Conservation (phyloP, 1,140 invertebrate species). For the Nylanderia fulva region DNA sequence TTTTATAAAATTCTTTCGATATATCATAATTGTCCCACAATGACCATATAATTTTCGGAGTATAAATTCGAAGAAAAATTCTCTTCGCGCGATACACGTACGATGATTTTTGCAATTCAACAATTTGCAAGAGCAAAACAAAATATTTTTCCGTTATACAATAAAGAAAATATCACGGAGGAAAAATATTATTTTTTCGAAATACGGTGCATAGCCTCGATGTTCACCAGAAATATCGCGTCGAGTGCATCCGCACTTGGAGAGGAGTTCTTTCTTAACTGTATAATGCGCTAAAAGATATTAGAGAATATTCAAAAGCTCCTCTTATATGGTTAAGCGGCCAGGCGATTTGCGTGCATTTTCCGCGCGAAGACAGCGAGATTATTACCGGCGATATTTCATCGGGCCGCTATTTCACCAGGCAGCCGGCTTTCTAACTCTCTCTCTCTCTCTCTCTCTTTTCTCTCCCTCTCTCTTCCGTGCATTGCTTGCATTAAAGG, state of each 20-base stretch:
- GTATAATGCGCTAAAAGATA: conserved; percentile 7
- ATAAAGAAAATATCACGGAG: not conserved
- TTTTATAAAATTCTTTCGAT: no score
- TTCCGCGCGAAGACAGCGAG: conserved; percentile 61
- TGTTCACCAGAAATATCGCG: not conserved
- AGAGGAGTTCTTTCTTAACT: not conserved
- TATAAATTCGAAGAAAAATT: no score
- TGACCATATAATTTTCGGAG: no score
- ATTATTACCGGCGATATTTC: conserved; percentile 65
- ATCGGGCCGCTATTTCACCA: conserved; percentile 50
- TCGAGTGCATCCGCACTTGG: not conserved
- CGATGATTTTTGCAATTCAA: no score
- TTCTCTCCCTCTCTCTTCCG: not conserved
- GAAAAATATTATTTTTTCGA: not conserved
- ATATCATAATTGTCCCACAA: no score
- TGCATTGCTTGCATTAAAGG: conserved; percentile 45
- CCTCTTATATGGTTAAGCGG: conserved; percentile 23
- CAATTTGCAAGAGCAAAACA: not conserved
- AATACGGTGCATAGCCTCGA: not conserved
- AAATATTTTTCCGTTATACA: not conserved
- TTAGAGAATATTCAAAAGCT: conserved; percentile 63
- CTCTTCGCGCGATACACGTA: no score
- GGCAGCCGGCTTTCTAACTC: conserved; percentile 24
- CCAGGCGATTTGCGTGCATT: conserved; percentile 46
- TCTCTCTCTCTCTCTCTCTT: not conserved